Conservation (phyloP, 2,797 vertebrate genomes). For the Alexandromys oeconomus region DNA sequence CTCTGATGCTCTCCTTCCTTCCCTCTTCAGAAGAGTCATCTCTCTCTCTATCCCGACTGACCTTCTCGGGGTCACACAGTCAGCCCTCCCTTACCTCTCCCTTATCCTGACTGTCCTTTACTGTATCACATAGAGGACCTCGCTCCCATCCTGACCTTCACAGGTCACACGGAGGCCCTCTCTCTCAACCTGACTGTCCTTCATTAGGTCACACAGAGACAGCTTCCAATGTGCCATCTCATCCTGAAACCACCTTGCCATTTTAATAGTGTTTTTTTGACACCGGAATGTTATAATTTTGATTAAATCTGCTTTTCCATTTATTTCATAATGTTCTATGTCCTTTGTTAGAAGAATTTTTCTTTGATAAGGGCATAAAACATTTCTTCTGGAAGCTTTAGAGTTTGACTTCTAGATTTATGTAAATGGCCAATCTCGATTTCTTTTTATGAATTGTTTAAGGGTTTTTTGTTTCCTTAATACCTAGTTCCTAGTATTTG, state of each 20-base stretch:
- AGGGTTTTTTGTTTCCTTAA: not conserved
- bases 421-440: not conserved
- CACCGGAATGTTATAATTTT: conserved; percentile 18
- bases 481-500: not conserved
- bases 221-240: not conserved
- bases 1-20: not conserved
- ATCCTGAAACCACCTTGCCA: not conserved
- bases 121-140: not conserved
- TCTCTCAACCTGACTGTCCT: not conserved
- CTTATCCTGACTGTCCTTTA: not conserved
- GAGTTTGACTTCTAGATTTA: conserved; percentile 16
- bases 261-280: not conserved
- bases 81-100: too few relatives aligned
- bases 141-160: not conserved
- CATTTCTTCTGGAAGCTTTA: not conserved
- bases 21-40: not conserved
- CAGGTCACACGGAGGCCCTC: not conserved
- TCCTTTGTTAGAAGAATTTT: not conserved
- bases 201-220: not conserved
- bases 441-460: not conserved
- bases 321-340: not conserved
- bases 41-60: fast-evolving
- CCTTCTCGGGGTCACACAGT: not conserved
- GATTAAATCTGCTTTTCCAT: not conserved
- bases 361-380: not conserved